A percentile compares a stretch with the other conserved stretches of the same genome.
Conservation (phyloP, 2,888 invertebrate genomes). For the Lymantria monacha region DNA sequence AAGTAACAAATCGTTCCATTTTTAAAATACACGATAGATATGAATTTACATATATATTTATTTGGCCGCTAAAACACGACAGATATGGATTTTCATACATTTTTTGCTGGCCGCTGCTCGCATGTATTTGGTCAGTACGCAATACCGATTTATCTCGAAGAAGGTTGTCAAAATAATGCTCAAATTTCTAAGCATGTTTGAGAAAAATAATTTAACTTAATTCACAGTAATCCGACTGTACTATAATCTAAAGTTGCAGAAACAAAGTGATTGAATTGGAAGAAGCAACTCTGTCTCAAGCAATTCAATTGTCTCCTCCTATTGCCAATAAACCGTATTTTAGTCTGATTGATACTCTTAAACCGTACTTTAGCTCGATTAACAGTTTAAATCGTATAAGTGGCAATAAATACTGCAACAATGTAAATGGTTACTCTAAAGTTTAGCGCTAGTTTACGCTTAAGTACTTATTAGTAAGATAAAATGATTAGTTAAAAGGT, state of each 20-base stretch:
- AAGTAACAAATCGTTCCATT: too few species aligned
- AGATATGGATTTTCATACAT: too few species aligned
- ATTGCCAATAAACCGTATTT: constrained; percentile 45
- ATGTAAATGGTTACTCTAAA: constrained; percentile 18
- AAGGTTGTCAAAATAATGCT: too few species aligned
- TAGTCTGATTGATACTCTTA: constrained; percentile 46
- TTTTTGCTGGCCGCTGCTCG: too few species aligned
- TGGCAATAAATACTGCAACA: constrained; percentile 12
- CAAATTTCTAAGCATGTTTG: too few species aligned
- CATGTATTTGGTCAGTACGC: too few species aligned
- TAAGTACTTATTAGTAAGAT: neutral
- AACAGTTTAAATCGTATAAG: constrained; percentile 16
- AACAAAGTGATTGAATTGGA: constrained; percentile 69
- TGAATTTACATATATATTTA: too few species aligned
- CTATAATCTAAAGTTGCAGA: constrained; percentile 32
- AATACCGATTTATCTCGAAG: too few species aligned
- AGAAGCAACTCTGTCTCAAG: constrained; percentile 64
- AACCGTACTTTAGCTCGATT: constrained; percentile 27
- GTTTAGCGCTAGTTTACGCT: constrained; percentile 11
- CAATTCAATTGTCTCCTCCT: constrained; percentile 36
- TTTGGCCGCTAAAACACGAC: too few species aligned
- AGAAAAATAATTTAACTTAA: too few species aligned
- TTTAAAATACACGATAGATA: too few species aligned
- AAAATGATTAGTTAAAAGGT: constrained; percentile 10
- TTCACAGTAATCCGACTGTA: constrained; percentile 10